These are phyloP conservation scores for Drosophila macrospina DNA, from an alignment of 2,888 invertebrate genomes.

Conservation along the genomic window DNA sequence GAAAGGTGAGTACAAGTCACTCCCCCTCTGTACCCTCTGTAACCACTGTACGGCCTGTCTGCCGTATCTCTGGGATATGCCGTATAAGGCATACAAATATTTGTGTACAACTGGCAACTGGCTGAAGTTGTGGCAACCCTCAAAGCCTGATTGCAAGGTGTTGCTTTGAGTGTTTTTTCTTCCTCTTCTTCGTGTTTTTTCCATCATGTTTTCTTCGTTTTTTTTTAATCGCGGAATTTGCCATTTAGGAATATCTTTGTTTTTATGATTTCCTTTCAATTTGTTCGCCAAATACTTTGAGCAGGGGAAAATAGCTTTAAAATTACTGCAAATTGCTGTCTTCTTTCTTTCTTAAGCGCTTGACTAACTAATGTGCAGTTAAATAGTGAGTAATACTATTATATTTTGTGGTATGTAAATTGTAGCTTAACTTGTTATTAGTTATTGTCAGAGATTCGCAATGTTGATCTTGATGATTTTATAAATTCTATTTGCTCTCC, in stretches of 20 bases:
- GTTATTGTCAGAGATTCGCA: no score
- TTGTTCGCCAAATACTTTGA: constrained; percentile 39
- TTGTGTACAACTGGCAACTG: constrained; percentile 32
- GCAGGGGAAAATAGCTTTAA: constrained; percentile 13
- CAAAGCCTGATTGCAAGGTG: constrained; percentile 47
- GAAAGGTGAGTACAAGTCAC: constrained; percentile 77
- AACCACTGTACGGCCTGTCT: constrained; percentile 16
- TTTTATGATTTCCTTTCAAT: constrained; percentile 35
- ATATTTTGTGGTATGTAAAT: no score
- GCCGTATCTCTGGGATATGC: constrained; percentile 59
- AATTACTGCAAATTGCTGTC: constrained; percentile 33
- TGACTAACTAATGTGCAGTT: neutral
- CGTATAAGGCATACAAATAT: constrained; percentile 63
- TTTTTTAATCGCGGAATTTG: constrained; percentile 51
- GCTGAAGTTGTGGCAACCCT: constrained; percentile 41
- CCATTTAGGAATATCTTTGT: constrained; percentile 40
- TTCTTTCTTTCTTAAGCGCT: no score
- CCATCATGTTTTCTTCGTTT: constrained; percentile 33
- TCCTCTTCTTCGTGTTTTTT: neutral
- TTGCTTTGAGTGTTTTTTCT: constrained; percentile 46
- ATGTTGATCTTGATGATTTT: no score
- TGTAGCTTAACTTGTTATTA: no score
- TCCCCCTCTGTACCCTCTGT: neutral
- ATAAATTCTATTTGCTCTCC: no score
- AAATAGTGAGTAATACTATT: no score